Evolutionary conservation across 2,888 invertebrate species (phyloP), one percentile per base, ranked within the genome.

Genomic region (Bhutanitis thaidina): DNA sequence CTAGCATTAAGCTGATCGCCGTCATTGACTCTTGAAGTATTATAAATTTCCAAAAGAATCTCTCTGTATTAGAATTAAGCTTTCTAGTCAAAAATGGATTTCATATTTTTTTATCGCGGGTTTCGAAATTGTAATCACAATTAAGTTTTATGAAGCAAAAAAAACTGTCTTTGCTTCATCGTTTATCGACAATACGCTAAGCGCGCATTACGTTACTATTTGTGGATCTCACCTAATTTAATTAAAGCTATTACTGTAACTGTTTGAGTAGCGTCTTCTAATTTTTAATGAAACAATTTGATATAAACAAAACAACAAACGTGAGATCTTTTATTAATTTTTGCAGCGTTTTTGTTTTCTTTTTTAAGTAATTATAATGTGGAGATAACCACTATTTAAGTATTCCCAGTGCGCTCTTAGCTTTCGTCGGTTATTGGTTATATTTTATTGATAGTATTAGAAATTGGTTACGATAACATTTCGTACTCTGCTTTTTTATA

Each of bases 71-170:
- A 84, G 79, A 78, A 76, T 75, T 80, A 85, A 86, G 79, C 72
- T 77, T 80, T 89, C 89, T 89, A 89, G 89, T 89, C 89, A 89
- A 88, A 84, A 86, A 85, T 78, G 74, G 71, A 76, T 79, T 77
- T 79, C 74, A 69, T 75, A 67, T 67, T 71, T 69, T 67, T 34
- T 38, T 43, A 46, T 46, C 27, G 37, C 36, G 32, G 14, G 25
- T 67, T 66, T 57, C 45, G 52, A 43, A 52, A 52, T 43, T 52
- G 14, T 41, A 39, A 4, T 1, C 14, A 14, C 13, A 25, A 43
- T 35, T 35, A 7, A n/a, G 9, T 16, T 44, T 36, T 27, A 36
- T 44, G 5, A 36, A 36, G 10, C 36, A 7, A 25, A 27, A 27
- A 29, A 5, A 3, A 12, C 10, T 25, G 35, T 5, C 13, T 34